Evolutionary conservation across 1,140 invertebrate genomes (phyloP), one percentile per base, ranked within the genome.

Genomic region (Bombus soroeensis): DNA sequence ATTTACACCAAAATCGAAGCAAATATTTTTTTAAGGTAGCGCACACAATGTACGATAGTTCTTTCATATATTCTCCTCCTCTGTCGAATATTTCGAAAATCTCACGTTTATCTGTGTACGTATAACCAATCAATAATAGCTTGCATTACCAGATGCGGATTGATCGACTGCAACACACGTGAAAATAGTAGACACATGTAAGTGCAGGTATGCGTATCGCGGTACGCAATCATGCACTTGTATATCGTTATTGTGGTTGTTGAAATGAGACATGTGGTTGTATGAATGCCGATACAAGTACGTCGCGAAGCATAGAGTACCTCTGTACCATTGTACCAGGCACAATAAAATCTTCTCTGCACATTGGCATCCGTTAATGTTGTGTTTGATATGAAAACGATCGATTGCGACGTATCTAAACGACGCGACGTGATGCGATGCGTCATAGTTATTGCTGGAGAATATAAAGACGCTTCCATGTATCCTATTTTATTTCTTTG

Each of bases 261-360:
- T 57, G 47, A 57, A 57, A 76, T 18, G 74, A 76, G n/a, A 74
- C 73, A 34, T 18, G 22, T 32, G 53, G 47, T 57, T 34, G 47
- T 37, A 57, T 39, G 74, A 76, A 76, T 57, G 34, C 47, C 28
- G 47, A 74, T 74, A 32, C 32, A 53, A 34, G 43, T 53, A 74
- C 18, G 32, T 53, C 37, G 68, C 25, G 9, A 28, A 57, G 74
- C 73, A 47, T 43, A 43, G 41, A 47, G 32, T 37, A 12, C 25
- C 47, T 57, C 12, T 75, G 25, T 75, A 28, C 47, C 12, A 57
- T 37, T 75, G 73, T 57, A 32, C 32, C 18, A 28, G 32, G 22
- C 4, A 76, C 47, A 57, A 76, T 76, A 76, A 76, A 76, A 76
- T 76, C 32, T 47, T 57, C 59, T 13, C 43, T 22, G 18, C 32